phyloP scores from a whole-genome alignment of 2,113 vertebrate genomes.

The Polypterus senegalus region DNA sequence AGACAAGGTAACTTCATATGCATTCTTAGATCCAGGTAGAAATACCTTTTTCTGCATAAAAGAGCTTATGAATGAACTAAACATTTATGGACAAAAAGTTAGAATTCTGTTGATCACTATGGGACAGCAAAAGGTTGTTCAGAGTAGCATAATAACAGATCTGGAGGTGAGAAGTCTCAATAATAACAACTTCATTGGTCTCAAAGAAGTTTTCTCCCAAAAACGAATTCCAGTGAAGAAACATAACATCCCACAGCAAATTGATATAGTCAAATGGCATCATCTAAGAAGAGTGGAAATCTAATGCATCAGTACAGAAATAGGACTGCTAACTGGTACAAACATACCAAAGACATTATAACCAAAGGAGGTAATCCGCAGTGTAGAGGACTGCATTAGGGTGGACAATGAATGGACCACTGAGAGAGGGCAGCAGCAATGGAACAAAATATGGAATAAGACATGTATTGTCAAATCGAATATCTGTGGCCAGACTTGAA shows the following conservation, averaged over 20 bases:
- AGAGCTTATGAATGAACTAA: conserved; percentile 12
- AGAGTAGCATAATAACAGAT: conserved; percentile 3
- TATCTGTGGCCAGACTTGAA: conserved; percentile 15
- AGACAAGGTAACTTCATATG: conserved; percentile 13
- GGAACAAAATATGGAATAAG: not conserved
- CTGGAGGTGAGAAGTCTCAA: conserved; percentile 16
- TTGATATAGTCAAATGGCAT: conserved; percentile 1
- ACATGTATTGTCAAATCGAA: conserved; percentile 11
- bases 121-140: conserved; percentile 9
- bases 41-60: conserved; percentile 16
- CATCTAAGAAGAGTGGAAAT: conserved; percentile 9
- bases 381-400: conserved; percentile 18
- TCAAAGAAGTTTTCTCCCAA: conserved; percentile 15
- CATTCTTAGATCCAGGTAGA: conserved; percentile 21
- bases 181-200: conserved; percentile 17
- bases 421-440: conserved; percentile 11
- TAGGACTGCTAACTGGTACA: conserved; percentile 17
- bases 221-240: conserved; percentile 12
- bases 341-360: conserved; percentile 15
- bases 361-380: conserved; percentile 10
- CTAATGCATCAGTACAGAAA: conserved; percentile 6
- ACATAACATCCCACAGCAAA: not conserved
- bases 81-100: conserved; percentile 14
- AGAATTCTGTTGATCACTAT: conserved; percentile 18
- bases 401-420: conserved; percentile 21